Conservation (phyloP, 2,797 vertebrate species). For the Tadarida brasiliensis region DNA sequence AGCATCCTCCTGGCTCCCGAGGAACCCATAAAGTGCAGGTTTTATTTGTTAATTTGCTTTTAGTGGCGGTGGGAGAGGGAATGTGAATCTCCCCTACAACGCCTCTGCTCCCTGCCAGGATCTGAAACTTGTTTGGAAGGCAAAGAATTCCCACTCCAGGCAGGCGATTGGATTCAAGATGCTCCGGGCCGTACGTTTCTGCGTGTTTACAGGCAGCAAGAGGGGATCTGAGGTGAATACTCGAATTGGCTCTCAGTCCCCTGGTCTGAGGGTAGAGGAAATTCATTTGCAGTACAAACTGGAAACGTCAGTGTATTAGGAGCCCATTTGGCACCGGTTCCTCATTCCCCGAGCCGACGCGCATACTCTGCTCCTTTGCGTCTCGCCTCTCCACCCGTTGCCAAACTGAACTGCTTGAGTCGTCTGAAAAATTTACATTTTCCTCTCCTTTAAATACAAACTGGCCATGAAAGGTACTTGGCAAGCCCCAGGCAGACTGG, state of each 20-base stretch:
- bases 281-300: slow-evolving; percentile 71
- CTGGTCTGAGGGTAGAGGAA: slow-evolving; percentile 65
- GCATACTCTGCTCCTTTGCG: slow-evolving; percentile 53
- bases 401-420: slow-evolving; percentile 77
- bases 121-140: slow-evolving; percentile 67
- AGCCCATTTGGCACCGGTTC: slow-evolving; percentile 67
- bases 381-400: slow-evolving; percentile 47
- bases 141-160: slow-evolving; percentile 40
- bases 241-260: slow-evolving; percentile 68
- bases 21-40: not conserved
- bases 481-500: slow-evolving; percentile 77
- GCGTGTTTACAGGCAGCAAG: slow-evolving; percentile 77
- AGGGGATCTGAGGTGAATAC: slow-evolving; percentile 85
- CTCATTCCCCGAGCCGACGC: slow-evolving; percentile 69
- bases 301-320: slow-evolving; percentile 73
- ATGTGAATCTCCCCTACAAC: not conserved
- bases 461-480: slow-evolving; percentile 83
- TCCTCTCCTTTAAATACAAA: slow-evolving; percentile 84
- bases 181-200: not conserved
- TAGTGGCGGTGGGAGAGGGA: not conserved
- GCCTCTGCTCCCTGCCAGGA: slow-evolving; percentile 12
- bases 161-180: slow-evolving; percentile 51
- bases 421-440: slow-evolving; percentile 84
- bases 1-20: not conserved
- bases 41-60: slow-evolving; percentile 35